These are phyloP conservation scores for Philypnodon macrostomus DNA, from an alignment of 2,797 vertebrate species.

Conservation along the genomic window DNA sequence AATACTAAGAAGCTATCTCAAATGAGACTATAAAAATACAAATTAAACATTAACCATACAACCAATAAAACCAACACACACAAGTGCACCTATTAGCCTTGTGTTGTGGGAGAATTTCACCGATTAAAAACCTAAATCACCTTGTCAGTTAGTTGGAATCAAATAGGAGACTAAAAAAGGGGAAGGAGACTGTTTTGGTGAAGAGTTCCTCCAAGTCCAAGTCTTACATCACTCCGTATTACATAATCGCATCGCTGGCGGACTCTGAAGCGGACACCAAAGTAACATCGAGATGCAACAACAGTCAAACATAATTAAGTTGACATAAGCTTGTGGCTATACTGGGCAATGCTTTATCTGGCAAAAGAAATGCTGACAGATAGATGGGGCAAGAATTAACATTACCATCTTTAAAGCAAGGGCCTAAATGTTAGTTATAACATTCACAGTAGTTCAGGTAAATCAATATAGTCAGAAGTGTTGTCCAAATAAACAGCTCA, in stretches of 20 bases:
- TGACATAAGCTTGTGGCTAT: conserved; percentile 1
- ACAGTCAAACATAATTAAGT: conserved; percentile 5
- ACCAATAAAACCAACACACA: too few relatives aligned
- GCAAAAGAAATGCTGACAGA: not conserved
- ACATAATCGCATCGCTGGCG: conserved; percentile 40
- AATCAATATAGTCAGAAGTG: not conserved
- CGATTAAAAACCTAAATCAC: too few relatives aligned
- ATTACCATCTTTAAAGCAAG: too few relatives aligned
- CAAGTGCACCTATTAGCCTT: too few relatives aligned
- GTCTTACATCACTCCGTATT: conserved; percentile 48
- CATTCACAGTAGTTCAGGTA: too few relatives aligned
- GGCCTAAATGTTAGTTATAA: too few relatives aligned
- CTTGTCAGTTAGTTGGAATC: not conserved
- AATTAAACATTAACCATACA: too few relatives aligned
- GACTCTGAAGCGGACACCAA: conserved; percentile 16
- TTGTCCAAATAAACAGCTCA: conserved; percentile 15
- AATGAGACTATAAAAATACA: not conserved
- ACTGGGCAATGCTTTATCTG: not conserved
- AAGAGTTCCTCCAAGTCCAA: conserved; percentile 11
- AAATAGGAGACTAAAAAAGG: not conserved
- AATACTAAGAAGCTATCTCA: too few relatives aligned
- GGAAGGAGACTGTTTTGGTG: conserved; percentile 9
- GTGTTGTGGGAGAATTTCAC: too few relatives aligned
- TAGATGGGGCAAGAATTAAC: not conserved
- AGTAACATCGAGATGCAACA: not conserved